Percentiles rank a stretch among this genome's conserved stretches.
These are phyloP conservation scores for Meloidogyne floridensis DNA, from an alignment of 1,140 invertebrate genomes.

Conservation along the genomic window DNA sequence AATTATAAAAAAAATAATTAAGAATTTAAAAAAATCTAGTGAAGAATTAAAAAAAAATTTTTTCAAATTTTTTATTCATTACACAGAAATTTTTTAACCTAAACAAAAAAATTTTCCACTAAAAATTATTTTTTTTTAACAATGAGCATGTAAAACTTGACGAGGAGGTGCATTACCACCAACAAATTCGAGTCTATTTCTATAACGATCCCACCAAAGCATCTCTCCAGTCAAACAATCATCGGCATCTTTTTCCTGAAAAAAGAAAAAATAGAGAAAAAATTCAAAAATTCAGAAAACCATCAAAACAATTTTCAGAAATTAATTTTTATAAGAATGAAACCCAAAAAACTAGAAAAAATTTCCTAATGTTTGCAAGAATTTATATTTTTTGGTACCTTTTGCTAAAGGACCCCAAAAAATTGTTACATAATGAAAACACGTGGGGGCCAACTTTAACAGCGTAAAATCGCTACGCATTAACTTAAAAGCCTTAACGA, in stretches of 20 bases:
- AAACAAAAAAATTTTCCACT: neutral
- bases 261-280: slow-evolving; percentile 13
- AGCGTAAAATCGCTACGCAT: too few relatives aligned
- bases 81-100: neutral
- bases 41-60: neutral
- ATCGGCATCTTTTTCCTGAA: slow-evolving; percentile 55
- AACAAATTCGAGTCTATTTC: slow-evolving; percentile 42
- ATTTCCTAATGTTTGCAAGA: too few relatives aligned
- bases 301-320: neutral
- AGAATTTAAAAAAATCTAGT: too few relatives aligned
- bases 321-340: neutral
- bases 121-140: neutral
- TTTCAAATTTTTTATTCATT: neutral
- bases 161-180: slow-evolving; percentile 49
- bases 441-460: too few relatives aligned
- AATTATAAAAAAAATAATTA: neutral
- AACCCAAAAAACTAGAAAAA: too few relatives aligned
- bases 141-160: slow-evolving; percentile 30
- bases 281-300: slow-evolving; percentile 19
- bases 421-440: too few relatives aligned
- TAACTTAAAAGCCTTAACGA: too few relatives aligned
- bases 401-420: too few relatives aligned
- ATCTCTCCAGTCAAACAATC: slow-evolving; percentile 57
- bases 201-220: slow-evolving; percentile 63
- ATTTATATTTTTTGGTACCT: too few relatives aligned